Base-by-base conservation (phyloP, 2,888 invertebrate species). In the Gonocerus acuteangulatus region DNA sequence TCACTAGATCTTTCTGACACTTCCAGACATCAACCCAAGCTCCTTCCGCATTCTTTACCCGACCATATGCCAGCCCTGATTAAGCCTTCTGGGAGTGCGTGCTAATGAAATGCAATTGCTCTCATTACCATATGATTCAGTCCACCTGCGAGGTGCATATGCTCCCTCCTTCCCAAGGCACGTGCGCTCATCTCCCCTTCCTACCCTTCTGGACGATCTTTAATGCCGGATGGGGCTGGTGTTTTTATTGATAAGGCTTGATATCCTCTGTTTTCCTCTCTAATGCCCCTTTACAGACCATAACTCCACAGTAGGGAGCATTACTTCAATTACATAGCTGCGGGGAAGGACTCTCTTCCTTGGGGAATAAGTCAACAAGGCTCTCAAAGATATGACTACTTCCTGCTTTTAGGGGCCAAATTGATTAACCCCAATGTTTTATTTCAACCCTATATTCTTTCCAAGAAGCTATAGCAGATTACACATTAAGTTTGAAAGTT, bases 111-210 rank as follows among this genome's bases (percentile, higher is more conserved):
- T 54, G 15, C 42, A 42, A 34, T 39, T 42, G 42, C 19, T 2
- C 54, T 42, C 54, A 54, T 54, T 54, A 54, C 1, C 54, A 54
- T 54, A 54, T 54, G 54, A 54, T 54, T 54, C 54, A 54, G 34
- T 54, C 39, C 54, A 54, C 54, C 54, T 54, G 54, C 42, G 54
- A 36, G 42, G 13, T 15, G 42, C 54, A 54, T 54, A 54, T 54
- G 54, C 54, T 42, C 2, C 39, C 39, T 11, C 15, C 34, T 19
- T 32, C 21, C 22, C n/a, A 21, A 6, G 42, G 13, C 7, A n/a
- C 42, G 47, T 47, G 47, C 51, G 21, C 51, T 32, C 34, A 32
- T 6, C 6, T 32, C 32, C 32, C 6, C 32, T 11, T 11, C 39
- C 13, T 39, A 3, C 39, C 39, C 4, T 39, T 9, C 27, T 4